Conservation (phyloP, 2,888 invertebrate genomes). For the Cheilosia vernalis region DNA sequence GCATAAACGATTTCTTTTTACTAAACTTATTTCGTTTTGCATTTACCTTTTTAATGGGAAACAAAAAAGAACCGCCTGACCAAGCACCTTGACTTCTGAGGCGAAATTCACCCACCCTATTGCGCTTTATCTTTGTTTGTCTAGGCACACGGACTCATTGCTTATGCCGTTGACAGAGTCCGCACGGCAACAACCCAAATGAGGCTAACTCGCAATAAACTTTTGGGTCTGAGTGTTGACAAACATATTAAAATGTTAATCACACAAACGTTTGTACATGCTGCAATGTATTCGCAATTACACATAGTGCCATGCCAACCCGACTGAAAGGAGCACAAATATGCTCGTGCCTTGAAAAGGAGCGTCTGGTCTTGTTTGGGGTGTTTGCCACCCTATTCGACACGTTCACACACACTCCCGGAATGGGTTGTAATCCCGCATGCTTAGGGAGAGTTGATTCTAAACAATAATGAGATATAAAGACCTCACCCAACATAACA, state of each 20-base stretch:
- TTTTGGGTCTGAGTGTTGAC: conserved; percentile 60
- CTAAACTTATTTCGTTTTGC: conserved; percentile 3
- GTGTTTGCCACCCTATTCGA: conserved; percentile 12
- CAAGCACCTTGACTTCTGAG: conserved; percentile 5
- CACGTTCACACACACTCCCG: background rate
- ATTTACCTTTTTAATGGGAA: background rate
- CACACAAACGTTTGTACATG: conserved; percentile 39
- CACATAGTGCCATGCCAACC: conserved; percentile 12
- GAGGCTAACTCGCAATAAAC: conserved; percentile 55
- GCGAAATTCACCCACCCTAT: background rate
- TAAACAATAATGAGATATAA: conserved; percentile 62
- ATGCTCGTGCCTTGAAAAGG: conserved; percentile 4
- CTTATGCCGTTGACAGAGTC: background rate
- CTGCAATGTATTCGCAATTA: conserved; percentile 16
- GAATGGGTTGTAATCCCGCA: conserved; percentile 28
- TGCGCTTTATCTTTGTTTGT: conserved; percentile 35
- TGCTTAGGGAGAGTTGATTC: conserved; percentile 37
- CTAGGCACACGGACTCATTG: conserved; percentile 19
- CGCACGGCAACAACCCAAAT: conserved; percentile 41
- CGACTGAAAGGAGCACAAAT: background rate
- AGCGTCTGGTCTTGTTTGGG: conserved; percentile 28
- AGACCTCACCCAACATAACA: conserved; percentile 54
- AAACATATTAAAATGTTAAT: conserved; percentile 65
- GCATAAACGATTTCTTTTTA: conserved; percentile 24
- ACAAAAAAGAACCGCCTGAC: background rate